Base-by-base conservation (phyloP, 2,113 vertebrate genomes). In the Centropristis striata region DNA sequence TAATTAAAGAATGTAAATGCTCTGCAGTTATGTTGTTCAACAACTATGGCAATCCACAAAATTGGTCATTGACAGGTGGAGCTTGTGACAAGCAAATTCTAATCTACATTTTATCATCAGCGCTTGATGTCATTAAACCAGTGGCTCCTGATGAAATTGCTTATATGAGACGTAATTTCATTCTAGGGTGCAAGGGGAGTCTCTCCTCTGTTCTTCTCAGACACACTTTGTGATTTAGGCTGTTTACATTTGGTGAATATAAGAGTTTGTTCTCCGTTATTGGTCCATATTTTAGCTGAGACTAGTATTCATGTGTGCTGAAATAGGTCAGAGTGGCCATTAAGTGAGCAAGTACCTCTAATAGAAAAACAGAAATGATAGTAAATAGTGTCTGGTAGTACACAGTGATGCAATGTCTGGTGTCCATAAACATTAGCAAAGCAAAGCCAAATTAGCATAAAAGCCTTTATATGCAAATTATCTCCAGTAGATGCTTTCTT, bases 401-500 rank as follows among this genome's bases (percentile, higher is more conserved):
- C 44, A 50, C 68, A 51, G 37, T 75, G 46, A 84, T 57, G 25
- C 63, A 76, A 51, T 65, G 68, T 73, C 28, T 78, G 47, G 27
- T 78, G 72, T 75, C 78, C 47, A 59, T 83, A 73, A 77, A 80
- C 55, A 79, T 82, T 71, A 81, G 73, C 78, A 71, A 75, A 76
- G 59, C 53, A 74, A 64, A 77, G 69, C 8, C 49, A 32, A 1
- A 85, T 87, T 83, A 83, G 71, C 86, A 85, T 85, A 82, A 86
- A 86, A 73, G 63, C 65, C 83, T 91, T 87, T 89, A 68, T 63
- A 79, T 83, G 80, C 74, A 84, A 90, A 87, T 82, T 42, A 72
- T 51, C 44, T 71, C 47, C 68, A 60, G 73, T 50, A 36, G 61
- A 68, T 10, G 37, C 74, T 32, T 67, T 27, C 49, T 60, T 75